Evolutionary conservation across 2,888 invertebrate species (phyloP), one percentile per base, ranked within the genome.

Genomic region (Lissonota sp.): DNA sequence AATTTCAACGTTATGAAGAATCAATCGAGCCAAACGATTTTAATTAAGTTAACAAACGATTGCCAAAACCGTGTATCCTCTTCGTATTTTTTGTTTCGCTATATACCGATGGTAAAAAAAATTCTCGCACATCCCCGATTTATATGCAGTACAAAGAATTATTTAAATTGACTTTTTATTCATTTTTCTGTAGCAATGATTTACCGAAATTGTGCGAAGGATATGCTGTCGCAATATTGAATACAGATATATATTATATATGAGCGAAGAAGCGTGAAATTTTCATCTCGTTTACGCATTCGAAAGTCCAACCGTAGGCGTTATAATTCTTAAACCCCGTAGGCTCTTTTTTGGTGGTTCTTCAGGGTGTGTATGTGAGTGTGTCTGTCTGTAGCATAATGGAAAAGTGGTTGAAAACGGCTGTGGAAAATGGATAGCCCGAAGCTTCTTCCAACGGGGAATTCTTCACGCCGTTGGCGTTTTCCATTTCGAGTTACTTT

Each of bases 401-500:
- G 64, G 40, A 49, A n/a, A 49, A 51, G 46, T 58, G 58, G 37
- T 39, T 70, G 14, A 46, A 39, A 70, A 57, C 26, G 1, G 26
- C 26, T 70, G 39, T 26, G 26, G 14, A 57, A 8, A 26, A 26
- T 26, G 40, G 42, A 49, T 14, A 40, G 46, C 10, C 55, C 44
- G 39, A 73, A 58, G 63, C 12, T 74, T 16, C 37, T 39, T 37
- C n/a, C 51, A 26, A 26, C 42, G 49, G 37, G 16, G 79, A 75
- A 64, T 63, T 58, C 49, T 69, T 26, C 3, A 26, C 63, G 72
- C 73, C 71, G 26, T 39, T 37, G 72, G 79, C 58, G 40, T 51
- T 83, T 26, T 82, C 74, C 62, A 71, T 74, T 76, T 71, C 73
- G 74, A 57, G 70, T 82, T 63, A 77, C 74, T 80, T 80, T 71